Conservation (phyloP, 2,113 vertebrate genomes). For the Myrmophylax atrothorax region DNA sequence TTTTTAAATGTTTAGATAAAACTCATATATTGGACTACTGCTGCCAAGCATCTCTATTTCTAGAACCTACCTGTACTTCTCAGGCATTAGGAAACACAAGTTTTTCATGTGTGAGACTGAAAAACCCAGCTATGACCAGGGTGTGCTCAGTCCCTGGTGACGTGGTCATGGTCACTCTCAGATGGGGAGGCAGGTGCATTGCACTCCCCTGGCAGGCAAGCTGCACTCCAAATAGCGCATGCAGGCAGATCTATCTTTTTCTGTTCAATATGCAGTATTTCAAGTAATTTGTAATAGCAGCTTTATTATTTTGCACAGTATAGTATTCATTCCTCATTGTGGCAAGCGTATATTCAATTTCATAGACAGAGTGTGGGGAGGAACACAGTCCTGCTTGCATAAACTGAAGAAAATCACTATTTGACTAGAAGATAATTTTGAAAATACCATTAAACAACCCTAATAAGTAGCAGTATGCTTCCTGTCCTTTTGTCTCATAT, state of each 20-base stretch:
- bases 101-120: neutral
- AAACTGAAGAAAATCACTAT: neutral
- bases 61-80: neutral
- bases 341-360: neutral
- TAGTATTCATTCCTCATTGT: neutral
- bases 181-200: accelerated
- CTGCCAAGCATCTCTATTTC: neutral
- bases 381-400: neutral
- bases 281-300: neutral
- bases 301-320: neutral
- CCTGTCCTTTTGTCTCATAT: neutral
- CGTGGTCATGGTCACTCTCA: neutral
- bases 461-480: neutral
- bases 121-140: neutral
- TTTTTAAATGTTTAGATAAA: neutral
- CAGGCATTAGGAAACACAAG: neutral
- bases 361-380: neutral
- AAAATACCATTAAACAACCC: neutral
- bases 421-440: neutral
- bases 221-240: neutral
- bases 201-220: accelerated
- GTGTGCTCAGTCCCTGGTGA: neutral
- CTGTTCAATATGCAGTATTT: neutral
- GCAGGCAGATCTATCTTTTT: neutral
- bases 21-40: neutral